A percentile compares a stretch with the other conserved stretches of the same genome.
phyloP scores from a whole-genome alignment of 2,888 invertebrate species.

The Petrophora chlorosata region DNA sequence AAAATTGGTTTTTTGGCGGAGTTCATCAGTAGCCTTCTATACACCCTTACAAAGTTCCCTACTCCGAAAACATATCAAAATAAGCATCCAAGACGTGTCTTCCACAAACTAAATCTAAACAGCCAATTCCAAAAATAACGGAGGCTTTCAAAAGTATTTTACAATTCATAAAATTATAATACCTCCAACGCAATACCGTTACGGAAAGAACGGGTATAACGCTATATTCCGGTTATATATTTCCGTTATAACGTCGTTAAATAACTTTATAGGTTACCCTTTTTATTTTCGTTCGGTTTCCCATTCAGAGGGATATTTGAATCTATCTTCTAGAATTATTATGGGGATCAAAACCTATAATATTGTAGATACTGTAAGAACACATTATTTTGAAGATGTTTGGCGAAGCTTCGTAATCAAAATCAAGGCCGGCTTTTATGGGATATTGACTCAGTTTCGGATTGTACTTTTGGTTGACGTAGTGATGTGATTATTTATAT shows the following conservation, averaged over 20 bases:
- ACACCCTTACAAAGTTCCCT: too few relatives aligned
- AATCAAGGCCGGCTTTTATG: not conserved
- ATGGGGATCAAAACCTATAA: constrained; percentile 17
- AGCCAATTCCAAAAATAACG: constrained; percentile 31
- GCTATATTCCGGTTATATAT: constrained; percentile 28
- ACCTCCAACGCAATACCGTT: constrained; percentile 25
- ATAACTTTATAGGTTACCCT: constrained; percentile 31
- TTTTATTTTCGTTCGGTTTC: constrained; percentile 29
- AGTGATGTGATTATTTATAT: not conserved
- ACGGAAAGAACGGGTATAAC: constrained; percentile 27
- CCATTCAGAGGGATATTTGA: constrained; percentile 18
- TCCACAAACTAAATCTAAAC: constrained; percentile 15
- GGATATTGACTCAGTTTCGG: not conserved
- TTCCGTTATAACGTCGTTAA: constrained; percentile 34
- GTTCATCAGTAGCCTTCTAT: too few relatives aligned
- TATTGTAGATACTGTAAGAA: constrained; percentile 3
- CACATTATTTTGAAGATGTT: not conserved
- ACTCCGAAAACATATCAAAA: too few relatives aligned
- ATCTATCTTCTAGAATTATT: constrained; percentile 22
- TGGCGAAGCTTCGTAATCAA: constrained; percentile 11
- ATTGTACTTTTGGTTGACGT: not conserved
- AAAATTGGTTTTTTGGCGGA: too few relatives aligned
- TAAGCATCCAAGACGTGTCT: constrained; percentile 1
- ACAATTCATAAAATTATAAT: constrained; percentile 38
- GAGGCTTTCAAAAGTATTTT: constrained; percentile 33